Conservation (phyloP, 2,797 vertebrate species). For the Hafferia zeledoni region DNA sequence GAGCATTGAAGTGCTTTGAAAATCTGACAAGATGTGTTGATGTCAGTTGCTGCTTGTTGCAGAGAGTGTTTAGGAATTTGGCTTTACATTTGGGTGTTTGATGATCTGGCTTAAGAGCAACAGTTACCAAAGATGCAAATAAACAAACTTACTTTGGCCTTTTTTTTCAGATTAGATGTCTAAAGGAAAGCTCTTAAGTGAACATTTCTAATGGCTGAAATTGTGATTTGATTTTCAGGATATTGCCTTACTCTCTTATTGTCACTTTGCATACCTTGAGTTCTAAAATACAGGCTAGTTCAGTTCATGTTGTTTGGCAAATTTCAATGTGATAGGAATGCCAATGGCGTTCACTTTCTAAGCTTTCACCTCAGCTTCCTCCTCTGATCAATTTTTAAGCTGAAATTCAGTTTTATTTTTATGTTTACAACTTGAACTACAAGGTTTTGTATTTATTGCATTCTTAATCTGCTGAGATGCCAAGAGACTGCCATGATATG, state of each 20-base stretch:
- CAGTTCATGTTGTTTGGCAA: not conserved
- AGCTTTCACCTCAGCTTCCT: not conserved
- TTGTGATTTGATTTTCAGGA: not conserved
- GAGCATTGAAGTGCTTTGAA: slow-evolving; percentile 3
- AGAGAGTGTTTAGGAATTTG: not conserved
- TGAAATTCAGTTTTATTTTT: slow-evolving; percentile 3
- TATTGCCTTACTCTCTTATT: not conserved
- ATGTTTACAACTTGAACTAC: not conserved
- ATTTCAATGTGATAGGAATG: not conserved
- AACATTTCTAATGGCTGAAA: not conserved
- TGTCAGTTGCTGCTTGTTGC: not conserved
- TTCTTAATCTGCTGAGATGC: slow-evolving; percentile 12
- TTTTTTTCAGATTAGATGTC: not conserved
- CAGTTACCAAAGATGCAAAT: not conserved
- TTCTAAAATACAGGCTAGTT: not conserved
- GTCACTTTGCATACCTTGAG: not conserved
- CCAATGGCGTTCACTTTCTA: not conserved
- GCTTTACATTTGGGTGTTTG: not conserved
- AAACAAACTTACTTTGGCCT: not conserved
- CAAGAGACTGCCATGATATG: not conserved
- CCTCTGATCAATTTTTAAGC: not conserved
- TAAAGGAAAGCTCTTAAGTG: not conserved
- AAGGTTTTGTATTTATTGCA: not conserved
- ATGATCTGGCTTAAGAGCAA: not conserved
- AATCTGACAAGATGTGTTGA: not conserved